Evolutionary conservation across 2,113 vertebrate species (phyloP).

Genomic region (Mustela lutreola): DNA sequence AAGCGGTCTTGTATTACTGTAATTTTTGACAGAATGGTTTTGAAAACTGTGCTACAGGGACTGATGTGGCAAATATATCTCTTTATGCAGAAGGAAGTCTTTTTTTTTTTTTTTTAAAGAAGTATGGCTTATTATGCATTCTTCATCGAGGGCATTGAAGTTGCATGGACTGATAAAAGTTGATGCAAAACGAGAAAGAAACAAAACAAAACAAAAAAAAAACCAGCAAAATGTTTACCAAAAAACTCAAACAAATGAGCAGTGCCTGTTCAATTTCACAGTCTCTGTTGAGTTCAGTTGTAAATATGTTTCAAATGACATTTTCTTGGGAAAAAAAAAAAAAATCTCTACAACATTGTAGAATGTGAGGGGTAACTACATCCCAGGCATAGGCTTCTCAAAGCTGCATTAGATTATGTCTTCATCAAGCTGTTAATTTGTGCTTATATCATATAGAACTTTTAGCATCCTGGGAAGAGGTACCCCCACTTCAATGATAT

Average conservation of each 20-base stretch:
- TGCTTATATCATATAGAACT: constrained; percentile 93
- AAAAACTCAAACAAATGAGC: constrained; percentile 96
- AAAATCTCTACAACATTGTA: constrained; percentile 90
- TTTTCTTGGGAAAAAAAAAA: constrained; percentile 92
- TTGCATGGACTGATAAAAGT: constrained; percentile 95
- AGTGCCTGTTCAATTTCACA: constrained; percentile 99
- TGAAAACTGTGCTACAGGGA: constrained; percentile 94
- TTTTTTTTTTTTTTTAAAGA: constrained; percentile 87
- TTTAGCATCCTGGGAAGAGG: constrained; percentile 93
- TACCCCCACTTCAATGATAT: constrained; percentile 92
- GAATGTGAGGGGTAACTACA: constrained; percentile 93
- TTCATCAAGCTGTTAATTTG: constrained; percentile 93
- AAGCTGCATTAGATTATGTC: constrained; percentile 91
- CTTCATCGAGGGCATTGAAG: constrained; percentile 96
- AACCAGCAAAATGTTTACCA: constrained; percentile 99
- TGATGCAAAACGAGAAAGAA: constrained; percentile 94
- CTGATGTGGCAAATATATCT: constrained; percentile 92
- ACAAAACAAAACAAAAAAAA: constrained; percentile 83
- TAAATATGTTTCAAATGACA: constrained; percentile 98
- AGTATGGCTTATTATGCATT: constrained; percentile 94
- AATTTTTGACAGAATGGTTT: constrained; percentile 93
- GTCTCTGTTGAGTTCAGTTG: constrained; percentile 98
- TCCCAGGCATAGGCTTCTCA: constrained; percentile 90
- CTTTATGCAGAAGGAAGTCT: constrained; percentile 92
- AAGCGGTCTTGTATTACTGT: constrained; percentile 95